phyloP scores from a whole-genome alignment of 2,113 vertebrate genomes.

The Hemibagrus wyckioides region DNA sequence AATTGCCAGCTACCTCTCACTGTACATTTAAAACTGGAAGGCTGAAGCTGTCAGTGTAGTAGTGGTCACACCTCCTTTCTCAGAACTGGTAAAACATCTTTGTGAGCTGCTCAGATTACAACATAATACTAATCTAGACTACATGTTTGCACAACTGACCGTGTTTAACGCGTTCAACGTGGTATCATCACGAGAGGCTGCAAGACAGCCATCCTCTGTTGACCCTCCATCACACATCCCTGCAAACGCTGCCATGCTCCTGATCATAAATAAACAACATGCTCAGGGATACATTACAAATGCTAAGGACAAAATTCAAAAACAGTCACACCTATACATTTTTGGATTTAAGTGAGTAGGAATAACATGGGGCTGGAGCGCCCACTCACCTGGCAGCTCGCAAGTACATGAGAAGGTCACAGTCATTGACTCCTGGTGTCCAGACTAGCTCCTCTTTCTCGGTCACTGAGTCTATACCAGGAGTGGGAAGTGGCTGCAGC shows the following conservation, averaged over 20 bases:
- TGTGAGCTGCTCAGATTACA: neutral
- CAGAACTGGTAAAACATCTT: neutral
- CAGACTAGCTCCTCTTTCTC: constrained; percentile 94
- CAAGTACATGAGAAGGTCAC: constrained; percentile 98
- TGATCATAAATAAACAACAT: constrained; percentile 56
- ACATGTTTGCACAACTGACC: constrained; percentile 69
- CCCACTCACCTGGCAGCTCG: constrained; percentile 88
- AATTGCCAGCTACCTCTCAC: neutral
- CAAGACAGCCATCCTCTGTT: constrained; percentile 95
- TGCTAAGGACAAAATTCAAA: neutral
- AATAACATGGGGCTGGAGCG: neutral
- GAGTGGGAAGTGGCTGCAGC: constrained; percentile 82
- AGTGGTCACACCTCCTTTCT: neutral
- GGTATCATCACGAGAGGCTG: constrained; percentile 95
- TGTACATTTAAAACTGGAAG: neutral
- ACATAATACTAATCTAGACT: neutral
- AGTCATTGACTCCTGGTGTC: constrained; percentile 97
- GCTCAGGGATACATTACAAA: neutral
- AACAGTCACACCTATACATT: neutral
- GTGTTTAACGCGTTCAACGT: constrained; percentile 98
- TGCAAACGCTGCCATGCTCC: constrained; percentile 99
- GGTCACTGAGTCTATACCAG: constrained; percentile 80
- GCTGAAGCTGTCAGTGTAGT: neutral
- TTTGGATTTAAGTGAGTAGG: neutral
- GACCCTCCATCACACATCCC: constrained; percentile 99